Conservation (phyloP, 2,888 invertebrate species). For the Idaea aversata region DNA sequence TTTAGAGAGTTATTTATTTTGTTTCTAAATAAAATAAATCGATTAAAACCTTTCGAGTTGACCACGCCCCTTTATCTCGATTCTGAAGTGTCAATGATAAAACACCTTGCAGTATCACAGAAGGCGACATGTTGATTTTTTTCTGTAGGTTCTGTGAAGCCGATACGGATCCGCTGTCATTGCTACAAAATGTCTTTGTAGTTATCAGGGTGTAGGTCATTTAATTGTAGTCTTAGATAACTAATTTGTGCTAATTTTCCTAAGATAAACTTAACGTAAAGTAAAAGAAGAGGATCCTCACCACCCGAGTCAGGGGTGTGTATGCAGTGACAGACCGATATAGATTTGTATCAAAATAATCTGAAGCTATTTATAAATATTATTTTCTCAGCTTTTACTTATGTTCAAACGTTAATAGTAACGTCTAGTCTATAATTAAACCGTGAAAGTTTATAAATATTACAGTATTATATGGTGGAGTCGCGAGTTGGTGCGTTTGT, state of each 20-base stretch:
- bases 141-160: slow-evolving; percentile 79
- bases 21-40: slow-evolving; percentile 22
- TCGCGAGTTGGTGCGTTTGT: slow-evolving; percentile 64
- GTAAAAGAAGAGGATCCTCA: slow-evolving; percentile 72
- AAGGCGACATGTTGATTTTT: slow-evolving; percentile 80
- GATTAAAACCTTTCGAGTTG: slow-evolving; percentile 33
- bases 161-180: slow-evolving; percentile 79
- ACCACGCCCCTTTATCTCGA: slow-evolving; percentile 57
- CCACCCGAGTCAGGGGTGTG: slow-evolving; percentile 78
- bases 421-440: slow-evolving; percentile 79
- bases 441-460: slow-evolving; percentile 79
- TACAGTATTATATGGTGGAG: slow-evolving; percentile 72
- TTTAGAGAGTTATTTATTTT: too few relatives aligned
- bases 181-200: slow-evolving; percentile 80
- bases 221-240: slow-evolving; percentile 69
- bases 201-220: slow-evolving; percentile 80
- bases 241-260: slow-evolving; percentile 72
- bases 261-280: slow-evolving; percentile 63
- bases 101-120: slow-evolving; percentile 69
- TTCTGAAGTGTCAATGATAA: slow-evolving; percentile 66
- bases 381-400: slow-evolving; percentile 81
- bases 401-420: slow-evolving; percentile 80
- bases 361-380: slow-evolving; percentile 81
- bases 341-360: slow-evolving; percentile 81
- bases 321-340: slow-evolving; percentile 76